These are phyloP conservation scores for Hypomesus transpacificus DNA, from an alignment of 2,113 vertebrate genomes.

Conservation along the genomic window DNA sequence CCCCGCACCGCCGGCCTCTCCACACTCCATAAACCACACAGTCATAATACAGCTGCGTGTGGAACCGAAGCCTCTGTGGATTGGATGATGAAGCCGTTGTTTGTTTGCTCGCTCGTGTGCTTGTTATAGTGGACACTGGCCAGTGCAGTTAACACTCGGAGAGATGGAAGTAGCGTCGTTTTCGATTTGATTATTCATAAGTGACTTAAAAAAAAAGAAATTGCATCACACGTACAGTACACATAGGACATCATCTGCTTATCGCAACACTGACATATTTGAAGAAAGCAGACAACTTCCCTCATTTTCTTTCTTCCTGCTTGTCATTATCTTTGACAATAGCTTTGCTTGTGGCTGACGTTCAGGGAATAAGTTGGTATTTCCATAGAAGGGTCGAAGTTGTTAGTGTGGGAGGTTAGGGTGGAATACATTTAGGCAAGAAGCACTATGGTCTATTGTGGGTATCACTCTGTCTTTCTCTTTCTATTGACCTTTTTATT, in stretches of 20 bases:
- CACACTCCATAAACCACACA: not conserved
- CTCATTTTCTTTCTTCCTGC: slow-evolving; percentile 32
- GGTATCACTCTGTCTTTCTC: not conserved
- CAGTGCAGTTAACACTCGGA: not conserved
- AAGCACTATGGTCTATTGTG: slow-evolving; percentile 1
- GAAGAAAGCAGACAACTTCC: slow-evolving; percentile 62
- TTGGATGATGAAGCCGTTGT: not conserved
- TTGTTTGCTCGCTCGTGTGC: not conserved
- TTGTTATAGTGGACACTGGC: not conserved
- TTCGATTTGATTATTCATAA: not conserved
- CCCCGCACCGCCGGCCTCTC: not conserved
- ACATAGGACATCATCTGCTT: not conserved
- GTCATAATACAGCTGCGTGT: slow-evolving; percentile 2
- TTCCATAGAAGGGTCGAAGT: no score
- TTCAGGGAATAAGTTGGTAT: no score
- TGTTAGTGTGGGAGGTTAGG: not conserved
- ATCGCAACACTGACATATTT: slow-evolving; percentile 40
- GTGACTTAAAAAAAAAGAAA: no score
- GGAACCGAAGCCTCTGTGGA: not conserved
- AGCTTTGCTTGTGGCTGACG: not conserved
- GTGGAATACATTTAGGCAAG: not conserved
- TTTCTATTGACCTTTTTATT: not conserved
- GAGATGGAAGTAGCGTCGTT: no score
- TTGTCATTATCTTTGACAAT: not conserved
- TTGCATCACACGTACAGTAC: not conserved